phyloP scores from a whole-genome alignment of 2,888 invertebrate species.

The Heliconius sara region DNA sequence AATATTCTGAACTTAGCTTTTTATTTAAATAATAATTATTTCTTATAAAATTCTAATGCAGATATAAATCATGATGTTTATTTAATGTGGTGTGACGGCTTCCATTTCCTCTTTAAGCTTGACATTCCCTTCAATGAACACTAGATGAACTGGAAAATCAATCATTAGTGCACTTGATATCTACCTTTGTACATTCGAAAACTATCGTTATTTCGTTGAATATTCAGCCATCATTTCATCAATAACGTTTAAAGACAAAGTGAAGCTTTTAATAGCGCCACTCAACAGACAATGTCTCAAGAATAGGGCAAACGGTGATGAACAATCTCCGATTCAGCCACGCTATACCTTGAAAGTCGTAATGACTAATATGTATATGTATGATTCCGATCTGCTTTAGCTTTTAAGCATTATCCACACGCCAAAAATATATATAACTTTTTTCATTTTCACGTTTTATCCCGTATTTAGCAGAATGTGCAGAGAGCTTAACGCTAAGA shows the following conservation, averaged over 20 bases:
- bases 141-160: conserved; percentile 12
- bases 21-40: no score
- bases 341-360: no score
- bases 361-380: no score
- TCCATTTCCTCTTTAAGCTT: conserved; percentile 14
- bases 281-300: background rate
- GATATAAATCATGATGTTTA: background rate
- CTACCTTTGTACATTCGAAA: background rate
- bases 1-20: no score
- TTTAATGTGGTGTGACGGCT: conserved; percentile 7
- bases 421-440: background rate
- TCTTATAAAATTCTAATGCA: background rate
- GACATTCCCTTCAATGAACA: background rate
- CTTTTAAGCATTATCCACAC: no score
- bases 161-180: conserved; percentile 5
- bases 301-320: background rate
- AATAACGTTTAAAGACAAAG: background rate
- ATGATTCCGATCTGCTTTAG: no score
- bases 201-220: background rate
- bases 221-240: background rate
- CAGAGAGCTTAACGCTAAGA: background rate
- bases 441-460: background rate
- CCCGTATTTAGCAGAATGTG: no score
- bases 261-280: background rate
- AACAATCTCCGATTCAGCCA: no score